Base-by-base conservation (phyloP, 2,113 vertebrate species). In the Lucifuga dentata region DNA sequence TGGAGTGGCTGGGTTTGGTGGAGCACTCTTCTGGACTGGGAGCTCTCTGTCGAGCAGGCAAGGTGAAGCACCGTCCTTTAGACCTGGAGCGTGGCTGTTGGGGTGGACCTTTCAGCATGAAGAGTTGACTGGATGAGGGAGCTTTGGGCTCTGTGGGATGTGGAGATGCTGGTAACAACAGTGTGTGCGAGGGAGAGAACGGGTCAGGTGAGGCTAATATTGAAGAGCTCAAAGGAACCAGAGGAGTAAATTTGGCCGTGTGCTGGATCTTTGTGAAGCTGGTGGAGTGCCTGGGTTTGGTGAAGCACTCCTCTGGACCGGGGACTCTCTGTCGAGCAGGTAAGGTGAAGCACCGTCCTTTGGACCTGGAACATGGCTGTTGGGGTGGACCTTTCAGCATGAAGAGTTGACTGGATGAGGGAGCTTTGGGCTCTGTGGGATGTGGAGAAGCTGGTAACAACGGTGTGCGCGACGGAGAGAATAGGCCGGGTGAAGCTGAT, bases 191-290 rank as follows among this genome's bases (percentile, higher is more conserved):
- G 3, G 65, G 49, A 36, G 82, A 50, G 23, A 32, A 52, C 1
- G 55, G 66, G 46, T 49, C 57, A 11, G 45, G 35, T 1, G 74
- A 74, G 21, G 72, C 61, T 8, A 35, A 49, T 40, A 33, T 35
- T 12, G 67, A 73, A 53, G 61, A 57, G 41, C 55, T 63, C 11
- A 70, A 46, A 11, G 86, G 66, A 48, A 68, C 45, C 13, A 80
- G 61, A 10, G 88, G 76, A 23, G 23, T 48, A 8, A 80, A 69
- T 8, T 78, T 38, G 17, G 73, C 8, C 17, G 13, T n/a, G n/a
- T n/a, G n/a, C n/a, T n/a, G n/a, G n/a, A n/a, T n/a, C 61, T 88
- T 76, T 19, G 86, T 79, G n/a, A 91, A 92, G 81, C 87, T 92
- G 71, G 85, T 87, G 32, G 90, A 93, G 10, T 91, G 90, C 60